phyloP scores from a whole-genome alignment of 92 coral and sea anemone species.

The Siderastrea radians region DNA sequence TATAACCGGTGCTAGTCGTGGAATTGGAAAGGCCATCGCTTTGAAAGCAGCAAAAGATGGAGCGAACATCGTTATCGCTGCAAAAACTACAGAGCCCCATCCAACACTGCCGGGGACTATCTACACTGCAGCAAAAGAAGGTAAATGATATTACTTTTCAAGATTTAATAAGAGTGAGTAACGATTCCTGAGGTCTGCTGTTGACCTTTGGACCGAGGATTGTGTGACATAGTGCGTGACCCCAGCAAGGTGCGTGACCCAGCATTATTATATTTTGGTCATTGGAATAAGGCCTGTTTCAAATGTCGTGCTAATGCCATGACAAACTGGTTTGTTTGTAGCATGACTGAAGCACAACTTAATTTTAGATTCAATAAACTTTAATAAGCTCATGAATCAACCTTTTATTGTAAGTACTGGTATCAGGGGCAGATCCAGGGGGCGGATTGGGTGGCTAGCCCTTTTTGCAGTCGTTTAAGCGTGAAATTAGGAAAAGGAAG shows the following conservation, averaged over 20 bases:
- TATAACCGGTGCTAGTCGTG: conserved; percentile 97
- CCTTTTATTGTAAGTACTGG: no score
- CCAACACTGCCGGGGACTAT: conserved; percentile 95
- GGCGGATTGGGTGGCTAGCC: no score
- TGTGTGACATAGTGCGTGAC: background rate
- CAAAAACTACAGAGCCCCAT: conserved; percentile 91
- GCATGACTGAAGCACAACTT: no score
- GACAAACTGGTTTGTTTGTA: no score
- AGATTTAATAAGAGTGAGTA: no score
- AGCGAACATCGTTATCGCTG: conserved; percentile 95
- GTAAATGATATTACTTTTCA: conserved; percentile 31
- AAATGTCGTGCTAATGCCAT: no score
- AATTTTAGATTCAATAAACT: no score
- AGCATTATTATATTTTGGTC: no score
- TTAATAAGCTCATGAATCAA: no score
- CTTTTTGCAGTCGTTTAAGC: no score
- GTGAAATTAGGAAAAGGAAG: no score
- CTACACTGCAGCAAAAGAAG: conserved; percentile 97
- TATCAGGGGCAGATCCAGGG: no score
- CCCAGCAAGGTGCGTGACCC: background rate
- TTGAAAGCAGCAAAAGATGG: conserved; percentile 96
- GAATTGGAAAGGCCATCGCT: conserved; percentile 98
- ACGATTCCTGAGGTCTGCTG: background rate
- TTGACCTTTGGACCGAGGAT: background rate
- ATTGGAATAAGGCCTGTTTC: background rate